These are phyloP conservation scores for Leistus spinibarbis DNA, from an alignment of 2,888 invertebrate species.

Conservation along the genomic window DNA sequence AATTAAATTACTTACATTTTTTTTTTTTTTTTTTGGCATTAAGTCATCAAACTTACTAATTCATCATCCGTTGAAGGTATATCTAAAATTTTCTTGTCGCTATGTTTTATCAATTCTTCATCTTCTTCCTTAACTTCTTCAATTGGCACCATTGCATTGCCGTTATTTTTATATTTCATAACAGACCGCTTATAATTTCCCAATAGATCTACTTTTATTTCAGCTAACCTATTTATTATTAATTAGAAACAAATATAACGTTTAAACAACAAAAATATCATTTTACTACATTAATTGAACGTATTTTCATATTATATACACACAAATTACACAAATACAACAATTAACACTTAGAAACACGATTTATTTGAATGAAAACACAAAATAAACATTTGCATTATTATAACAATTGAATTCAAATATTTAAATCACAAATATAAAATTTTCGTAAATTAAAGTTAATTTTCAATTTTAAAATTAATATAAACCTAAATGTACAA, in stretches of 20 bases:
- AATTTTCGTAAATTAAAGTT: no score
- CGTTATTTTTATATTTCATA: constrained; percentile 48
- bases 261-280: neutral
- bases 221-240: constrained; percentile 51
- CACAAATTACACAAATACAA: neutral
- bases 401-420: neutral
- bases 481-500: no score
- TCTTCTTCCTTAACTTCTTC: constrained; percentile 42
- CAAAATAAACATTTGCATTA: neutral
- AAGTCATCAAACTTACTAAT: constrained; percentile 9
- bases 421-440: no score
- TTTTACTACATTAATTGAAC: neutral
- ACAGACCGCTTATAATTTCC: constrained; percentile 60
- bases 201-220: constrained; percentile 61
- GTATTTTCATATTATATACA: neutral
- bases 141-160: constrained; percentile 4
- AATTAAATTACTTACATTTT: neutral
- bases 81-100: constrained; percentile 54
- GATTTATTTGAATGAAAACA: neutral
- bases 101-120: constrained; percentile 45
- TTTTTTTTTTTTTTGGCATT: neutral
- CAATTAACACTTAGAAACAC: neutral
- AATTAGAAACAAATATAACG: constrained; percentile 7
- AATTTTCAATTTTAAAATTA: no score
- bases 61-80: constrained; percentile 56